Base-by-base conservation (phyloP, 2,797 vertebrate genomes). In the Chaetophractus vellerosus region DNA sequence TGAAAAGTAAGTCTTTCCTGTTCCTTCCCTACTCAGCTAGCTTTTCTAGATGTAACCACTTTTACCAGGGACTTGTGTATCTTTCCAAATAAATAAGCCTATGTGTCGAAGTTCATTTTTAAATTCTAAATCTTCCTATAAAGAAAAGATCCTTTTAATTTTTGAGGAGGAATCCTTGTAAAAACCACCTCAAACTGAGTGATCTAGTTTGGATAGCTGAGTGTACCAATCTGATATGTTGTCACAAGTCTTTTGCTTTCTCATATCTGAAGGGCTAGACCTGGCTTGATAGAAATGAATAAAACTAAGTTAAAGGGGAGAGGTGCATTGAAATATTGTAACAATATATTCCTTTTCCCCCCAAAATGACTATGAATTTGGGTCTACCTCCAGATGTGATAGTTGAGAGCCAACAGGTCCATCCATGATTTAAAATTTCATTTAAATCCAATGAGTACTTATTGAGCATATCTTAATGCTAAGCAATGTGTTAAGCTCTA, bases 41-140 rank as follows among this genome's bases (percentile, higher is more conserved):
- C 79, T 66, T 87, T 88, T 87, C 33, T 81, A 21, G 68, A 86
- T 33, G 18, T 85, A 84, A 69, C 26, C n/a, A 48, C 31, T 82
- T 2, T 93, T 93, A 82, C 15, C 48, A 84, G 36, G 66, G 23
- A 26, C 33, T 57, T 93, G 36, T n/a, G 1, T 89, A 66, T 92
- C 41, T 75, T 95, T 92, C 0, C 0, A 97, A 81, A 95, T 95
- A 88, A 84, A 33, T 0, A 6, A 98, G n/a, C 76, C 1, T 80
- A 92, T 97, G 92, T 97, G 96, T 50, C 55, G 59, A 26, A 16
- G 0, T 96, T 24, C 2, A 59, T 85, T 96, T 94, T 50, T 41
- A 94, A 69, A 63, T 94, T 88, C 8, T 61, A 36, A 88, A 64
- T 81, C 36, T 71, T 83, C 33, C 55, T 91, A 6, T 76, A 89